Base-by-base conservation (phyloP, 2,888 invertebrate genomes). In the Drosophila maculinotata region DNA sequence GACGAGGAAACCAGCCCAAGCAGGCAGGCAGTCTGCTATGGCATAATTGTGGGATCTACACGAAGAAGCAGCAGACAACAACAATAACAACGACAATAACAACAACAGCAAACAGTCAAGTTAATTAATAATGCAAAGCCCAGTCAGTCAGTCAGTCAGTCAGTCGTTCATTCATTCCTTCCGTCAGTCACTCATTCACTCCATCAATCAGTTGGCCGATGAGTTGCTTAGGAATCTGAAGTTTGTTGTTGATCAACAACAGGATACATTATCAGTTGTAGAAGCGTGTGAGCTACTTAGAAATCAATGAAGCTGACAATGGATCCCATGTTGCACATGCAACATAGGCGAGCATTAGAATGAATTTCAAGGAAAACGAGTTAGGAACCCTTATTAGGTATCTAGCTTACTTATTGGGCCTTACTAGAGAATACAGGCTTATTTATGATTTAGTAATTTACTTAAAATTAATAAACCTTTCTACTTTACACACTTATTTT, bases 121-220 rank as follows among this genome's bases (percentile, higher is more conserved):
- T 69, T 84, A 84, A 84, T 87, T 87, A 84, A 78, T 87, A 87
- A 88, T 87, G 72, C 87, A 77, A 71, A 87, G 75, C 70, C 70
- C 51, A 79, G 74, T 54, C 65, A 62, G 15, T 45, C 54, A 47
- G 4, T 65, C 52, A 72, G 14, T 58, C 54, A 63, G 20, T 60
- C 76, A 76, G 20, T 63, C 65, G 63, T 25, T 70, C 71, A 63
- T 9, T 52, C 57, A 64, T 1, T 58, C 72, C 42, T 6, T 54
- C 70, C 75, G 5, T 58, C 53, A 53, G 7, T 41, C 52, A 52
- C 15, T 59, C 45, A 52, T 17, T 59, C 45, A 53, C 20, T 53
- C 35, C 31, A 15, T 44, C 20, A 38, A 10, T 38, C 38, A 45
- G 17, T 23, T 7, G 39, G 33, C 42, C 47, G 35, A 41, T 47